These are phyloP conservation scores for Gobio gobio DNA, from an alignment of 2,113 vertebrate genomes.

Conservation along the genomic window DNA sequence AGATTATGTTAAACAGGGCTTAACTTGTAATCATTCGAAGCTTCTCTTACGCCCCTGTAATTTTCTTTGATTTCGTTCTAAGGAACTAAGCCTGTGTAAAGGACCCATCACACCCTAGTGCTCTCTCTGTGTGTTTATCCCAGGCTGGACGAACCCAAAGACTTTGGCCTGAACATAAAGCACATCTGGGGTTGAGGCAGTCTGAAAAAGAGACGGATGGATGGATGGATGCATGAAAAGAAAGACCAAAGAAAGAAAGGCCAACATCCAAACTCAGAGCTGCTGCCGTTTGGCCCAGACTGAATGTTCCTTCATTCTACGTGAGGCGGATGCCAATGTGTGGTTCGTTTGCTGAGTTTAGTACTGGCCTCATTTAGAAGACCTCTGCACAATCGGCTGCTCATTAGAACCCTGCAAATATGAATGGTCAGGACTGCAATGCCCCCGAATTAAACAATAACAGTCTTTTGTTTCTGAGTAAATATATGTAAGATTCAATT, in stretches of 20 bases:
- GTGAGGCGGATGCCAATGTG: slow-evolving; percentile 58
- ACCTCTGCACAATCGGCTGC: slow-evolving; percentile 40
- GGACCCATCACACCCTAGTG: slow-evolving; percentile 18
- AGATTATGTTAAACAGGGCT: slow-evolving; percentile 14
- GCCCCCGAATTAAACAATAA: not conserved
- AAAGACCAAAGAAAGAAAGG: slow-evolving; percentile 46
- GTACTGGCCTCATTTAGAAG: slow-evolving; percentile 47
- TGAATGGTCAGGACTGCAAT: slow-evolving; percentile 45
- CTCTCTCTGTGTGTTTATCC: slow-evolving; percentile 18
- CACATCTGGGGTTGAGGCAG: slow-evolving; percentile 51
- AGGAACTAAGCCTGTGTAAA: slow-evolving; percentile 5
- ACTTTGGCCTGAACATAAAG: slow-evolving; percentile 45
- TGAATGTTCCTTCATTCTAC: slow-evolving; percentile 61
- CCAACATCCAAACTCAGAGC: slow-evolving; percentile 49
- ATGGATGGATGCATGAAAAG: slow-evolving; percentile 46
- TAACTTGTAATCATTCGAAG: slow-evolving; percentile 1
- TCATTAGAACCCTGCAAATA: slow-evolving; percentile 46
- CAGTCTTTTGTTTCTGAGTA: not conserved
- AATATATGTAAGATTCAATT: not conserved
- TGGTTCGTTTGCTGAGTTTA: slow-evolving; percentile 29
- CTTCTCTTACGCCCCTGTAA: not conserved
- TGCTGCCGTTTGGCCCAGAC: slow-evolving; percentile 54
- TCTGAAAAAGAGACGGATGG: slow-evolving; percentile 36
- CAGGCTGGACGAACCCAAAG: slow-evolving; percentile 23
- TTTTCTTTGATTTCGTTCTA: not conserved